These are phyloP conservation scores for Nothoprocta pentlandii DNA, from an alignment of 2,113 vertebrate genomes.

Conservation along the genomic window DNA sequence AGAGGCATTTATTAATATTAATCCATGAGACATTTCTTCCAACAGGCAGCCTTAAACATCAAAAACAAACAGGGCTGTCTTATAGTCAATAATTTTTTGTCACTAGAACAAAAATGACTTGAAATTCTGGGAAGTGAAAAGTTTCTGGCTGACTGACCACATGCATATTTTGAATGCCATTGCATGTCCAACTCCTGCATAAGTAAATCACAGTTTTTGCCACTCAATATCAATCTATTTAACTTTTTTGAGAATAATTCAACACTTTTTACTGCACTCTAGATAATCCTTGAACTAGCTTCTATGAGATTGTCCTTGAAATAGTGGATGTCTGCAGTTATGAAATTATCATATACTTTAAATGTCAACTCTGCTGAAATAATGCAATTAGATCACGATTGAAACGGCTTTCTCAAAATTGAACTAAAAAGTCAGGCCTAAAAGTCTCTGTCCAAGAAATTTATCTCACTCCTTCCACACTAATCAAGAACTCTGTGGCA, in stretches of 20 bases:
- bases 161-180: background rate
- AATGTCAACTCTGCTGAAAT: slow-evolving; percentile 55
- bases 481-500: background rate
- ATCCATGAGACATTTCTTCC: background rate
- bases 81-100: background rate
- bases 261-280: slow-evolving; percentile 12
- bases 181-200: background rate
- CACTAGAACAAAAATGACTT: background rate
- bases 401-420: slow-evolving; percentile 55
- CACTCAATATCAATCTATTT: background rate
- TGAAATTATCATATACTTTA: slow-evolving; percentile 72
- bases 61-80: background rate
- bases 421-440: slow-evolving; percentile 37
- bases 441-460: slow-evolving; percentile 10
- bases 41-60: background rate
- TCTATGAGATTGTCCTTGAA: slow-evolving; percentile 56
- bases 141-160: background rate
- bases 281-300: slow-evolving; percentile 36
- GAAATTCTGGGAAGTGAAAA: slow-evolving; percentile 21
- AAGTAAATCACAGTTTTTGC: slow-evolving; percentile 17
- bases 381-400: slow-evolving; percentile 51
- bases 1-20: slow-evolving; percentile 17
- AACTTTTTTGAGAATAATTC: background rate
- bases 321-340: slow-evolving; percentile 47
- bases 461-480: background rate